These are phyloP conservation scores for Epinephelus coioides DNA, from an alignment of 2,797 vertebrate genomes.

Conservation along the genomic window DNA sequence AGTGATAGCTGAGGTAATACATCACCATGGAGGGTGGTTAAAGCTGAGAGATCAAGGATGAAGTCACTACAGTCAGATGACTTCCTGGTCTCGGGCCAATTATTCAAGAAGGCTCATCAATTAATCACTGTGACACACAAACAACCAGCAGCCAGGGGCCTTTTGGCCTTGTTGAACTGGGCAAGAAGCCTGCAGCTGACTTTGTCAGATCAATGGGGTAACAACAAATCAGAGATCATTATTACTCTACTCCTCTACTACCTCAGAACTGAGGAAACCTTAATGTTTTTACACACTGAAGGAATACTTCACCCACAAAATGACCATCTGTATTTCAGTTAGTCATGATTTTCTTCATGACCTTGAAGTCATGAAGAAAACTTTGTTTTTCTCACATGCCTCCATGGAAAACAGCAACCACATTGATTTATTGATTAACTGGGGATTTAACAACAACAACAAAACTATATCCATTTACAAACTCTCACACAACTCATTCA, in stretches of 20 bases:
- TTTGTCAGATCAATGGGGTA: constrained; percentile 54
- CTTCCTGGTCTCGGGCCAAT: constrained; percentile 67
- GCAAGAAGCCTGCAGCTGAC: constrained; percentile 34
- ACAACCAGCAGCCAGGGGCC: constrained; percentile 58
- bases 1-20: constrained; percentile 35
- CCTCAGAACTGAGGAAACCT: constrained; percentile 16
- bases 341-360: no score
- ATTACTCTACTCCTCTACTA: background rate
- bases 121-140: constrained; percentile 76
- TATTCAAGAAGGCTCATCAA: constrained; percentile 78
- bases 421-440: no score
- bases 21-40: constrained; percentile 47
- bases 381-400: no score
- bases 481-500: no score
- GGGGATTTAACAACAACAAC: no score
- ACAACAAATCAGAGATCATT: constrained; percentile 23
- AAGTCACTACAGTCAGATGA: constrained; percentile 65
- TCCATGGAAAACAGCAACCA: no score
- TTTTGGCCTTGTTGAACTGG: constrained; percentile 57
- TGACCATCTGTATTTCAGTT: no score
- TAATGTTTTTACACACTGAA: constrained; percentile 1
- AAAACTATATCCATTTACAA: no score
- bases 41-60: constrained; percentile 54
- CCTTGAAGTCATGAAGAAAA: no score
- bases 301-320: no score